phyloP scores from a whole-genome alignment of 2,888 invertebrate species.

The Pyrrhopygopsis socrates region DNA sequence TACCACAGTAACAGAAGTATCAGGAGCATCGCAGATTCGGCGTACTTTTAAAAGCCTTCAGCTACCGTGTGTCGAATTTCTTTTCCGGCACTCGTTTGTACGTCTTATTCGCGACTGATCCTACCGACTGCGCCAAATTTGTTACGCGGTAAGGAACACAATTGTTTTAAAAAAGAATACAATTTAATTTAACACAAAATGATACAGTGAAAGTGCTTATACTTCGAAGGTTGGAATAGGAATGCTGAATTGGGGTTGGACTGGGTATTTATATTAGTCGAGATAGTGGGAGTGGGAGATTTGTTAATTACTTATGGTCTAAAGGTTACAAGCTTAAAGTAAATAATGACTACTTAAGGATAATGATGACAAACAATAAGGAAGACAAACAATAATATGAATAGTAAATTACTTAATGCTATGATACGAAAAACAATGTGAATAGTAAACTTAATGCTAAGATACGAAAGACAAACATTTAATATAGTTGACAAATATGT shows the following conservation, averaged over 20 bases:
- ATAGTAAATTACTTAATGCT: too few relatives aligned
- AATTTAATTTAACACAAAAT: constrained; percentile 1
- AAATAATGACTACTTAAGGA: too few relatives aligned
- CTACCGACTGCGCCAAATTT: constrained; percentile 44
- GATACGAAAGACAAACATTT: too few relatives aligned
- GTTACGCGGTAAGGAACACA: constrained; percentile 23
- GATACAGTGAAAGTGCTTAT: background rate
- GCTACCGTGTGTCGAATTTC: constrained; percentile 16
- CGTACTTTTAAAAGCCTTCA: constrained; percentile 39
- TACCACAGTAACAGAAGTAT: constrained; percentile 31
- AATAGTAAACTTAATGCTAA: too few relatives aligned
- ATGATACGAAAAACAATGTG: too few relatives aligned
- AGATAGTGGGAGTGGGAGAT: background rate
- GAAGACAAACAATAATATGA: too few relatives aligned
- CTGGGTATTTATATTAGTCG: background rate
- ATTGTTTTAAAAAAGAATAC: constrained; percentile 5
- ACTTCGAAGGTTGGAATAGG: background rate
- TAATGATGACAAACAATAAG: too few relatives aligned
- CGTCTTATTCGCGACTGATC: background rate
- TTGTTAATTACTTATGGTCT: background rate
- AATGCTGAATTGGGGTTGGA: background rate
- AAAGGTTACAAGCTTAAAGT: too few relatives aligned
- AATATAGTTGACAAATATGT: too few relatives aligned
- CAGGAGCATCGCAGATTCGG: constrained; percentile 32
- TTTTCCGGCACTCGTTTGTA: background rate